Conservation (phyloP, 2,888 invertebrate species). For the Drosophila demipolita region DNA sequence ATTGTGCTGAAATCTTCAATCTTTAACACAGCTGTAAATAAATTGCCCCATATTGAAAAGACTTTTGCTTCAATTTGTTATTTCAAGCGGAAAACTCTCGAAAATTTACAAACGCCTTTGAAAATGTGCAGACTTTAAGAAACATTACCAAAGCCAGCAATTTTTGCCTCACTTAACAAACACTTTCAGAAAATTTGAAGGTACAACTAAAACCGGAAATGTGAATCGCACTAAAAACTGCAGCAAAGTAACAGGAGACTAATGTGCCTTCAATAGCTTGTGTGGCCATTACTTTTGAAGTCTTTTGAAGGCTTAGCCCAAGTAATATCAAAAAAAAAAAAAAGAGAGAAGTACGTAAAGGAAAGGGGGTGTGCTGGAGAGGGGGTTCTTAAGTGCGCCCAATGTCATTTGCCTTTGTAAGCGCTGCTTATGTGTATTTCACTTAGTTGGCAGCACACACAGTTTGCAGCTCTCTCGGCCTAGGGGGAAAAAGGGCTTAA, state of each 20-base stretch:
- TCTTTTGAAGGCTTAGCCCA: conserved; percentile 33
- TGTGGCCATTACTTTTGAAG: conserved; percentile 29
- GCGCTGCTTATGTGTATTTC: conserved; percentile 63
- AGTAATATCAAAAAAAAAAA: neutral
- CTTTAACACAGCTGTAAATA: neutral
- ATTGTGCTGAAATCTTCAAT: neutral
- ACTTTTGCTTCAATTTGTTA: neutral
- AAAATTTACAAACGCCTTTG: neutral
- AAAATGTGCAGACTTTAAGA: neutral
- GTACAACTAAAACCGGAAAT: conserved; percentile 4
- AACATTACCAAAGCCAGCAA: neutral
- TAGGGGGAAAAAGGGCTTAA: conserved; percentile 72
- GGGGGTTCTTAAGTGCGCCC: conserved; percentile 24
- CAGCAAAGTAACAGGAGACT: conserved; percentile 21
- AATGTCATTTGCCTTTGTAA: conserved; percentile 55
- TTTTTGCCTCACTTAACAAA: neutral
- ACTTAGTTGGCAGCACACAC: conserved; percentile 36
- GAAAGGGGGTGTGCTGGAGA: neutral
- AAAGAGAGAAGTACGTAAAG: conserved; percentile 19
- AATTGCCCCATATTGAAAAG: neutral
- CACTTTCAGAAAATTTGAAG: neutral
- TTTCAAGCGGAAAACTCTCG: neutral
- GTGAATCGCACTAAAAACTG: neutral
- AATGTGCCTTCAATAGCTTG: conserved; percentile 14
- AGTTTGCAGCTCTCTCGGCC: conserved; percentile 49